Evolutionary conservation across 64 coral and sea anemone species (phyloP).

Genomic region (Astreopora myriophthalma): DNA sequence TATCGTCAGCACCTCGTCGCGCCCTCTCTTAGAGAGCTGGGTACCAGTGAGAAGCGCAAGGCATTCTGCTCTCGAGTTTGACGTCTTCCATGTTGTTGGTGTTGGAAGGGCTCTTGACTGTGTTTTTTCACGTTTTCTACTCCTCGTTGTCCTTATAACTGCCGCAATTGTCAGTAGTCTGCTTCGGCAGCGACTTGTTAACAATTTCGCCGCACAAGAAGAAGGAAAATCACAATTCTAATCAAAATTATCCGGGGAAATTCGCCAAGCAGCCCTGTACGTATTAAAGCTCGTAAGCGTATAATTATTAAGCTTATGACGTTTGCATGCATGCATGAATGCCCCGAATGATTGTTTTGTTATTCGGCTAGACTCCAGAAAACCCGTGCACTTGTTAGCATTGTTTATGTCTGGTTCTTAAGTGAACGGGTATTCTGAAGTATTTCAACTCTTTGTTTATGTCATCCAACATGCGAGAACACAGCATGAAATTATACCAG

Average conservation of each 20-base stretch:
- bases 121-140: neutral
- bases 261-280: constrained; percentile 84
- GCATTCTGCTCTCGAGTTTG: neutral
- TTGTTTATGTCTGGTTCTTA: too few relatives aligned
- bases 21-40: neutral
- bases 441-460: too few relatives aligned
- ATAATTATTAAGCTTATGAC: neutral
- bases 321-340: neutral
- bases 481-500: too few relatives aligned
- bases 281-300: neutral
- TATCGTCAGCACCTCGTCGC: neutral
- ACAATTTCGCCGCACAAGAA: constrained; percentile 96
- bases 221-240: constrained; percentile 91
- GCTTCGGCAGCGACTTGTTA: constrained; percentile 87
- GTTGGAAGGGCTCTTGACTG: neutral
- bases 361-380: too few relatives aligned
- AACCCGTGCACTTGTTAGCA: too few relatives aligned
- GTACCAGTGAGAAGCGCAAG: neutral
- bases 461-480: neutral
- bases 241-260: constrained; percentile 90
- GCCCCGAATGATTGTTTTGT: neutral
- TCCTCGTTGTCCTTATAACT: neutral
- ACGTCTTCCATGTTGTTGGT: constrained; percentile 17
- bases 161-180: constrained; percentile 42
- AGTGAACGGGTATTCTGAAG: too few relatives aligned